These are phyloP conservation scores for Aphidius gifuensis DNA, from an alignment of 1,140 invertebrate genomes.

Conservation along the genomic window DNA sequence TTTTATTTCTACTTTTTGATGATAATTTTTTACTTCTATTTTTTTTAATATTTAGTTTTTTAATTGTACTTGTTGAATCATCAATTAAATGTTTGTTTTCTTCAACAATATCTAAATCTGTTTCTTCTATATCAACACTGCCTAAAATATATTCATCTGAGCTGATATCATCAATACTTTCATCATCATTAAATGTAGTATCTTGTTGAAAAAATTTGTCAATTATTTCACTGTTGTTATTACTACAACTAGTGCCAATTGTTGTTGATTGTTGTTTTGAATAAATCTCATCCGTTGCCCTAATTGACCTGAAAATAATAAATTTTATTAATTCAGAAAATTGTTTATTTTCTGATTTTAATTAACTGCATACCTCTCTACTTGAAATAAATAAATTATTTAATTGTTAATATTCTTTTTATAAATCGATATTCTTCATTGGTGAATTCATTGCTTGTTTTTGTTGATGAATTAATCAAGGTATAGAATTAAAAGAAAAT, in stretches of 20 bases:
- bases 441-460: background rate
- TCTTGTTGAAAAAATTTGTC: background rate
- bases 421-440: no score
- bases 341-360: constrained; percentile 5
- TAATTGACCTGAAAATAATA: constrained; percentile 35
- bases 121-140: no score
- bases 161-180: no score
- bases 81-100: no score
- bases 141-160: constrained; percentile 23
- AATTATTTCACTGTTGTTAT: constrained; percentile 5
- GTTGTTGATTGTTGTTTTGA: constrained; percentile 4
- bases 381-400: no score
- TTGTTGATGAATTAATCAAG: background rate
- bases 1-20: constrained; percentile 13
- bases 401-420: no score
- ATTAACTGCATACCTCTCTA: no score
- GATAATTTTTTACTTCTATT: constrained; percentile 1
- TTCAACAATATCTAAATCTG: no score
- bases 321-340: constrained; percentile 27
- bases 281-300: constrained; percentile 9
- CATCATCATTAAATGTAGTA: background rate
- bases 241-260: background rate
- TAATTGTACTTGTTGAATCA: no score
- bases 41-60: constrained; percentile 23
- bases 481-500: background rate